Base-by-base conservation (phyloP, 2,888 invertebrate species). In the Cephus runcator region DNA sequence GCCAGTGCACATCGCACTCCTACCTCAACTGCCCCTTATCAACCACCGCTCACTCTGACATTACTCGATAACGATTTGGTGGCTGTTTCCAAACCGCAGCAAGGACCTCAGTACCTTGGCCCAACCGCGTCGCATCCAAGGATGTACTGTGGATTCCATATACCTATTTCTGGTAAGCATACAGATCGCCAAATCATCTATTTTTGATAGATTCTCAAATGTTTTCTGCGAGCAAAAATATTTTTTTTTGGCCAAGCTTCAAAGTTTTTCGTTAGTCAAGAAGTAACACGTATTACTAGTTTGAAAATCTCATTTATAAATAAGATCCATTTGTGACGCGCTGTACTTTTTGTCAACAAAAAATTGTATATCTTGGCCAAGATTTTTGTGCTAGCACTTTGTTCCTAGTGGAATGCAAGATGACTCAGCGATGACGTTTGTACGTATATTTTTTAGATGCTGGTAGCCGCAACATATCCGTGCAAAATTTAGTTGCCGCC, bases 121-220 rank as follows among this genome's bases (percentile, higher is more conserved):
- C 85, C 89, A 80, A 80, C 86, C 74, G 79, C 85, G 35, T 85
- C 87, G 40, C 90, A 90, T 78, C 82, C 87, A 75, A 85, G 88
- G 82, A 90, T 90, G 88, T 90, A 91, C 78, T 85, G 87, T 73
- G 90, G 92, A 69, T 93, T 92, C 85, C 92, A 92, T 76, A 91
- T 93, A 85, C 92, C 93, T 30, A 92, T 92, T 79, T 91, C 92
- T 79, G 93, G 93, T 90, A 81, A 86, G 86, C 30, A 30, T 30
- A 34, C 12, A 34, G 11, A 35, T 35, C 56, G 56, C 30, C 71
- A 23, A 12, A 33, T 71, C 71, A 71, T 80, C 76, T 34, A 69
- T 69, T 23, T 40, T 36, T 71, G 34, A 73, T 75, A 34, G 12
- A 76, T 73, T 79, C 40, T 79, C 15, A 40, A 75, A 76, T 9